Percentiles rank a stretch among this genome's conserved stretches.
These are phyloP conservation scores for Arnoldichthys spilopterus DNA, from an alignment of 2,797 vertebrate species.

Conservation along the genomic window DNA sequence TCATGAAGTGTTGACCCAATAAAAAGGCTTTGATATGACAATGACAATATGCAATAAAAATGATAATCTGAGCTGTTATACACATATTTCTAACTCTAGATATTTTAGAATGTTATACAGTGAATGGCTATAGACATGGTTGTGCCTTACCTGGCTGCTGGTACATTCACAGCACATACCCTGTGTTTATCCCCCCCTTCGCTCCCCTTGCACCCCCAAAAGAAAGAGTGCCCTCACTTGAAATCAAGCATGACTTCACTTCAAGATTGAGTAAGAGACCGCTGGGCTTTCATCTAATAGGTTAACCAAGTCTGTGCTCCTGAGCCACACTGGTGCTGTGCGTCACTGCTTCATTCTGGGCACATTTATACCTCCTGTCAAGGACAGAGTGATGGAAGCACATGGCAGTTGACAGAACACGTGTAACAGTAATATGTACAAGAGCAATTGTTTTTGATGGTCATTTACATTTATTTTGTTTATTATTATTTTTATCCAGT, in stretches of 20 bases:
- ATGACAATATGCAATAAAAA: no score
- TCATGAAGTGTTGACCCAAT: no score
- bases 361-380: slow-evolving; percentile 54
- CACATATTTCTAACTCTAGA: background rate
- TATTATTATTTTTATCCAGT: no score
- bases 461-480: no score
- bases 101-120: background rate
- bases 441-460: background rate
- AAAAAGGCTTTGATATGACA: no score
- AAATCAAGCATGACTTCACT: slow-evolving; percentile 66
- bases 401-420: slow-evolving; percentile 47
- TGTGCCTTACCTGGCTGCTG: background rate
- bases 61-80: no score
- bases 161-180: background rate
- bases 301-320: slow-evolving; percentile 47
- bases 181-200: background rate
- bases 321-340: slow-evolving; percentile 54
- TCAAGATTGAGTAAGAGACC: slow-evolving; percentile 62
- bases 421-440: no score
- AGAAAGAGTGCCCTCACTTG: slow-evolving; percentile 38
- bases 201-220: slow-evolving; percentile 7
- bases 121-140: background rate
- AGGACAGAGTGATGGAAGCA: slow-evolving; percentile 44
- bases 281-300: slow-evolving; percentile 52
- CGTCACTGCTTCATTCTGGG: slow-evolving; percentile 56